phyloP scores from a whole-genome alignment of 2,888 invertebrate species.

The Rhagonycha lutea region DNA sequence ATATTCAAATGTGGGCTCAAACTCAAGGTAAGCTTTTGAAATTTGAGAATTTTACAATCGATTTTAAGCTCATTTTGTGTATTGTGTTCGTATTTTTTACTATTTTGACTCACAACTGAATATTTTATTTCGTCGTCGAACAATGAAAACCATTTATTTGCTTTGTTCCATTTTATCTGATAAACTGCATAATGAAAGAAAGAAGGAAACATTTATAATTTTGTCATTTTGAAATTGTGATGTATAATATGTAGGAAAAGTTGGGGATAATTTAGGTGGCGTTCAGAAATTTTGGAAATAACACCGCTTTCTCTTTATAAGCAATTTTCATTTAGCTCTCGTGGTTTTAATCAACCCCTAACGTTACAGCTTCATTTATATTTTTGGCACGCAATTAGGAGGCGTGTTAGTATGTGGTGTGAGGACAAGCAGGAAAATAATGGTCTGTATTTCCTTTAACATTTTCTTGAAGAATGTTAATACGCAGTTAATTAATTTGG shows the following conservation, averaged over 20 bases:
- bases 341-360: conserved; percentile 30
- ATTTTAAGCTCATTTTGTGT: neutral
- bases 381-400: conserved; percentile 29
- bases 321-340: conserved; percentile 22
- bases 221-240: neutral
- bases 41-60: no score
- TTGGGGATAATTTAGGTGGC: neutral
- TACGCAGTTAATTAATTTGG: neutral
- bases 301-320: conserved; percentile 1
- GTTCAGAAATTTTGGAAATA: neutral
- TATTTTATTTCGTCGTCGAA: neutral
- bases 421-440: conserved; percentile 27
- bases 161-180: neutral
- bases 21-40: conserved; percentile 65
- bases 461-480: conserved; percentile 11
- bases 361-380: conserved; percentile 29
- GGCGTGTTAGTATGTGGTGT: conserved; percentile 20
- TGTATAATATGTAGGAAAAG: neutral
- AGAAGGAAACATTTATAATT: neutral
- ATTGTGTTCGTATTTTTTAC: neutral
- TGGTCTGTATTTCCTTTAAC: conserved; percentile 17
- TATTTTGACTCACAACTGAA: neutral
- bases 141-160: neutral
- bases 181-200: neutral
- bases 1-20: conserved; percentile 79